Evolutionary conservation across 2,113 vertebrate species (phyloP), one percentile per base, ranked within the genome.

Genomic region (Stigmatopora nigra): DNA sequence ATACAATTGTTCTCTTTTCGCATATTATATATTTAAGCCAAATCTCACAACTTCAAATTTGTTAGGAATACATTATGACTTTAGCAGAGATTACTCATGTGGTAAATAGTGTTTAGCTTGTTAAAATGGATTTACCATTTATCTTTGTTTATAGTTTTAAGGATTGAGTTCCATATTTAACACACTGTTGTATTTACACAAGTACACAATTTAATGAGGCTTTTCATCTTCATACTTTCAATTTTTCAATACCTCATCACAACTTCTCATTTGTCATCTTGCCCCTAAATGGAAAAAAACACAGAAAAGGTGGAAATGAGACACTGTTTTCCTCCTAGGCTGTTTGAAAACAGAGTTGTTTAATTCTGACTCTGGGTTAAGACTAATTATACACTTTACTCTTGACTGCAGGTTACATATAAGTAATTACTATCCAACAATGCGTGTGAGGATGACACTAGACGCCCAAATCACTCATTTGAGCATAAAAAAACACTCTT

Each of bases 381-480:
- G 74, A 45, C 66, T 84, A 82, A 86, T 88, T 77, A 71, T 81
- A 84, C 46, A 51, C 69, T 69, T 53, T n/a, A 75, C 79, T 70
- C 76, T 67, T 55, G 78, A 51, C 69, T 65, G 76, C 75, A 76
- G 72, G 75, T 73, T 72, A 78, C 65, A 75, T 72, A 76, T 80
- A 75, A 65, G 78, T 84, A 85, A 85, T 86, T 85, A 79, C 72
- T 68, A 80, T 78, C 57, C 44, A 36, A 45, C 48, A 61, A 66
- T 61, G 67, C 20, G 57, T 70, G 59, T 75, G 68, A 73, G 73
- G 65, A 73, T 82, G 85, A 82, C 41, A 78, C 68, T 71, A 72
- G 61, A 73, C 63, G 47, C 67, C 64, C 69, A 67, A 68, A 73
- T 73, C 48, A 52, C 38, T 10, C 11, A 64, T 65, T 61, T 66